Percentiles rank a stretch among this genome's conserved stretches.
phyloP scores from a whole-genome alignment of 2,888 invertebrate genomes.

The Spisula solida region DNA sequence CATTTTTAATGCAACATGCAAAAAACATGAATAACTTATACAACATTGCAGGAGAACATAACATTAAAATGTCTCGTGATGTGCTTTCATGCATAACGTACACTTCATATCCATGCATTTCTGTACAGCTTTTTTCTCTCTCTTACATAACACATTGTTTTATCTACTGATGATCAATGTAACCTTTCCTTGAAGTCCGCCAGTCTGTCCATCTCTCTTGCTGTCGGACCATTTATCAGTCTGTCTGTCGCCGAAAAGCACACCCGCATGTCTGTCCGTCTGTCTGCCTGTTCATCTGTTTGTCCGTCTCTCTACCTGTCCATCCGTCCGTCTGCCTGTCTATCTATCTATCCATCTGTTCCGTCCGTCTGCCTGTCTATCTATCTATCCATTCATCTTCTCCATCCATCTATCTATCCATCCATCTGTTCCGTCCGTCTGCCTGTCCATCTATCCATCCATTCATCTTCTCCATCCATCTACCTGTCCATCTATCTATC shows the following conservation, averaged over 20 bases:
- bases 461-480: too few relatives aligned
- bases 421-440: too few relatives aligned
- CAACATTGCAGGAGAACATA: slow-evolving; percentile 2
- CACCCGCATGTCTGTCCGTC: background rate
- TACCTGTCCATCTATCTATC: too few relatives aligned
- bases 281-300: background rate
- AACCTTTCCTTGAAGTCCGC: background rate
- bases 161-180: background rate
- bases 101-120: background rate
- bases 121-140: background rate
- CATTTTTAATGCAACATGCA: slow-evolving; percentile 28
- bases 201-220: background rate
- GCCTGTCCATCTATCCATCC: too few relatives aligned
- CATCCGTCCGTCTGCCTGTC: too few relatives aligned
- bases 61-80: slow-evolving; percentile 6
- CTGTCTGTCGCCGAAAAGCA: too few relatives aligned
- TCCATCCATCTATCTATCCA: too few relatives aligned
- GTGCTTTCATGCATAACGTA: slow-evolving; percentile 18
- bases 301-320: too few relatives aligned
- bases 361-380: too few relatives aligned
- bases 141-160: background rate
- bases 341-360: too few relatives aligned
- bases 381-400: too few relatives aligned
- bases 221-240: background rate
- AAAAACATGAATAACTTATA: slow-evolving; percentile 26